Conservation (phyloP, 2,888 invertebrate species). For the Tetragonula carbonaria region DNA sequence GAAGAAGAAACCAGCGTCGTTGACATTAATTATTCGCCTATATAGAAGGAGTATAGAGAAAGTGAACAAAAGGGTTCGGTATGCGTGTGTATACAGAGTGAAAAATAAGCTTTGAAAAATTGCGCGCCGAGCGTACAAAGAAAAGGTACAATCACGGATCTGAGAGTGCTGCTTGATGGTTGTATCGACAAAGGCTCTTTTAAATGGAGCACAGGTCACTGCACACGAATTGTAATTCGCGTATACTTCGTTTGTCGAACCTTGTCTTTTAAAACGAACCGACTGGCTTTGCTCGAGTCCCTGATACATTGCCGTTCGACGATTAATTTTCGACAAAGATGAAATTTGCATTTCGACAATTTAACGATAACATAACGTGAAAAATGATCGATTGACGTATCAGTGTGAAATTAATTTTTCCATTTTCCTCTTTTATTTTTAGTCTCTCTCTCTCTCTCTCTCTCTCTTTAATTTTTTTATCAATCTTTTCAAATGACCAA, state of each 20-base stretch:
- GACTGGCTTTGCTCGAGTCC: neutral
- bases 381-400: neutral
- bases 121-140: neutral
- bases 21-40: neutral
- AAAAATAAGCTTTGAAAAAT: neutral
- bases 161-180: slow-evolving; percentile 12
- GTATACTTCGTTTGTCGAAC: slow-evolving; percentile 2
- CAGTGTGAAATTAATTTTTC: neutral
- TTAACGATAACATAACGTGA: too few species aligned
- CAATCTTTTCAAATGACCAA: neutral
- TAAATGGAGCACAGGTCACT: slow-evolving; percentile 27
- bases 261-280: neutral
- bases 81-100: too few species aligned
- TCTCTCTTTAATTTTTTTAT: neutral
- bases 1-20: neutral
- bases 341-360: neutral
- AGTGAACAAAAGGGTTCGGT: neutral
- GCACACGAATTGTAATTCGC: slow-evolving; percentile 31
- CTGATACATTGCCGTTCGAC: neutral
- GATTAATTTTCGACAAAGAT: neutral
- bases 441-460: neutral
- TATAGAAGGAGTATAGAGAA: neutral
- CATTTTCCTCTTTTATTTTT: neutral
- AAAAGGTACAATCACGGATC: slow-evolving; percentile 12
- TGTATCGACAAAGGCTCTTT: slow-evolving; percentile 24